Conservation (phyloP, 2,797 vertebrate species). For the Syngnathus rostellatus region DNA sequence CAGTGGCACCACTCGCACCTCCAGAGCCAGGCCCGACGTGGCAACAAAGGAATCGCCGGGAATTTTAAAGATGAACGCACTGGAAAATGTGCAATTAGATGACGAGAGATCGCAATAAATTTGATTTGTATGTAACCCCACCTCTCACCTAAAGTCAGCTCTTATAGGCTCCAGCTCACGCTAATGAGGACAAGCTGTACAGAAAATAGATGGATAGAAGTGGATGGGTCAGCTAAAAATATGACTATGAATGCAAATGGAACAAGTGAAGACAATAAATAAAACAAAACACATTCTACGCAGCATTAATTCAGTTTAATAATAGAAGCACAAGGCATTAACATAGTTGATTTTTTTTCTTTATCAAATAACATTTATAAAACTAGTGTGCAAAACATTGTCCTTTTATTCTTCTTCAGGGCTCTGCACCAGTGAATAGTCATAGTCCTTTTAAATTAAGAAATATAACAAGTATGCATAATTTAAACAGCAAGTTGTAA, state of each 20-base stretch:
- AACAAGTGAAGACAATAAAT: constrained; percentile 12
- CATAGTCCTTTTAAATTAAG: constrained; percentile 75
- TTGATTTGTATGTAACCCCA: not conserved
- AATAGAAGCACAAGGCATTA: constrained; percentile 93
- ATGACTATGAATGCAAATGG: not conserved
- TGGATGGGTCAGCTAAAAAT: not conserved
- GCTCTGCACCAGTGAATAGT: constrained; percentile 75
- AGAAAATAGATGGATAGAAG: not conserved
- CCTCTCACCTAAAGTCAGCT: not conserved
- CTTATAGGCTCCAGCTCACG: not conserved
- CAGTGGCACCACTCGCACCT: constrained; percentile 53
- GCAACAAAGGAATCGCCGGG: constrained; percentile 42
- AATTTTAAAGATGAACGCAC: constrained; percentile 37
- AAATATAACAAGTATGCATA: constrained; percentile 78
- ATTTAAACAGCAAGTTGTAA: constrained; percentile 71
- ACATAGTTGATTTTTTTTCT: constrained; percentile 64
- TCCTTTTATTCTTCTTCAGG: constrained; percentile 73
- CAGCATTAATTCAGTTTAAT: constrained; percentile 87
- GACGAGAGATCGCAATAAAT: not conserved
- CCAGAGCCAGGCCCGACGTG: constrained; percentile 41
- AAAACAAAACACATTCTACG: constrained; percentile 77
- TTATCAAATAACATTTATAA: constrained; percentile 91
- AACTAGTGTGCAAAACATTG: constrained; percentile 90
- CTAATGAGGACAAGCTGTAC: not conserved
- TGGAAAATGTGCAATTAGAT: not conserved